Evolutionary conservation across 2,113 vertebrate genomes (phyloP).

Genomic region (Clarias gariepinus): DNA sequence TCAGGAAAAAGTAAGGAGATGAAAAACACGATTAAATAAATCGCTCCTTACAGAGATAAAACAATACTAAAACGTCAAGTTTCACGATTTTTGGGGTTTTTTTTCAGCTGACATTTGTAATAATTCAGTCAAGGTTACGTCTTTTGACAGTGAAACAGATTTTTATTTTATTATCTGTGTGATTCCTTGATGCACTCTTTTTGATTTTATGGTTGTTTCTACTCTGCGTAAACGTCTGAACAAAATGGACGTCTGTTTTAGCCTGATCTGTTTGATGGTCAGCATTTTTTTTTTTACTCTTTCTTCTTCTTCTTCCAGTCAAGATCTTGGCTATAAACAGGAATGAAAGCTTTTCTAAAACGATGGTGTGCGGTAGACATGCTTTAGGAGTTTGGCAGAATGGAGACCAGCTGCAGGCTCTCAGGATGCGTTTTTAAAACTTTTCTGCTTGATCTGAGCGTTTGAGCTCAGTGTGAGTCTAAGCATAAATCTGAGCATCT

Average conservation of each 20-base stretch:
- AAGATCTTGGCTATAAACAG: background rate
- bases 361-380: background rate
- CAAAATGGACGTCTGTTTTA: background rate
- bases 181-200: background rate
- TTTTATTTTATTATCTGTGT: background rate
- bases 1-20: background rate
- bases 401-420: conserved; percentile 35
- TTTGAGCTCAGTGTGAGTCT: conserved; percentile 17
- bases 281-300: background rate
- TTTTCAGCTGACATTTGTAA: background rate
- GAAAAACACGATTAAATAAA: background rate
- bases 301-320: background rate
- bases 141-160: background rate
- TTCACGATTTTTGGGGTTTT: background rate
- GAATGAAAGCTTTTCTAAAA: background rate
- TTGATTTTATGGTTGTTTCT: background rate
- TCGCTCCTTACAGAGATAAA: background rate
- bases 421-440: conserved; percentile 31
- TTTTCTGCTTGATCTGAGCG: conserved; percentile 10
- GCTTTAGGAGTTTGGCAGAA: conserved; percentile 5
- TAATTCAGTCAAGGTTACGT: background rate
- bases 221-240: background rate
- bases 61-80: background rate
- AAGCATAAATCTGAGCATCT: conserved; percentile 17
- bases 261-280: background rate